A percentile compares a stretch with the other conserved stretches of the same genome.
Conservation (phyloP, 1,140 invertebrate genomes). For the Bombus superbus region DNA sequence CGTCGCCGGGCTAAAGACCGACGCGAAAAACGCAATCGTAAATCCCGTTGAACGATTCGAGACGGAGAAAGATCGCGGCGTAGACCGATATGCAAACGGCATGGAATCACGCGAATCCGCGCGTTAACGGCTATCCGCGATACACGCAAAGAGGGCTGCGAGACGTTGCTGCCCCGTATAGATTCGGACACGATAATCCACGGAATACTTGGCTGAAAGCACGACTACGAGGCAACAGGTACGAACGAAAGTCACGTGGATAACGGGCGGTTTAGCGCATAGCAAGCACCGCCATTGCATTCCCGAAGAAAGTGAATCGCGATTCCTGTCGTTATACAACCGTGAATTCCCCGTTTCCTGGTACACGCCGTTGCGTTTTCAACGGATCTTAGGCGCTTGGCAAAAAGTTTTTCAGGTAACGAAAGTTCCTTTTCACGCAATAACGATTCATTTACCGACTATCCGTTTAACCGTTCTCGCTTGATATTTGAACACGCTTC, state of each 20-base stretch:
- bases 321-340: slow-evolving; percentile 49
- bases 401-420: not conserved
- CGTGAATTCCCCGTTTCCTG: slow-evolving; percentile 3
- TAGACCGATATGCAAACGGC: too few relatives aligned
- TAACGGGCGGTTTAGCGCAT: slow-evolving; percentile 25
- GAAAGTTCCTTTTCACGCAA: not conserved
- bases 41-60: too few relatives aligned
- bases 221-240: not conserved
- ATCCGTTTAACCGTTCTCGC: not conserved
- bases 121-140: too few relatives aligned
- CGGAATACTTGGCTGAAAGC: not conserved
- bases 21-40: too few relatives aligned
- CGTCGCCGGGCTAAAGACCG: too few relatives aligned
- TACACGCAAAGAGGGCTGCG: too few relatives aligned
- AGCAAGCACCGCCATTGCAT: slow-evolving; percentile 18
- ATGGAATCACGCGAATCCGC: too few relatives aligned
- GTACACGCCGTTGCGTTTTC: not conserved
- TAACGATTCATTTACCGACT: not conserved
- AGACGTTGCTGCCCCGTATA: not conserved
- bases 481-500: not conserved
- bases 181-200: not conserved
- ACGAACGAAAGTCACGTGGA: slow-evolving; percentile 23
- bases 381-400: not conserved
- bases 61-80: too few relatives aligned
- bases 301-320: slow-evolving; percentile 58